phyloP scores from a whole-genome alignment of 2,888 invertebrate species.

The Entomobrya multifasciata region DNA sequence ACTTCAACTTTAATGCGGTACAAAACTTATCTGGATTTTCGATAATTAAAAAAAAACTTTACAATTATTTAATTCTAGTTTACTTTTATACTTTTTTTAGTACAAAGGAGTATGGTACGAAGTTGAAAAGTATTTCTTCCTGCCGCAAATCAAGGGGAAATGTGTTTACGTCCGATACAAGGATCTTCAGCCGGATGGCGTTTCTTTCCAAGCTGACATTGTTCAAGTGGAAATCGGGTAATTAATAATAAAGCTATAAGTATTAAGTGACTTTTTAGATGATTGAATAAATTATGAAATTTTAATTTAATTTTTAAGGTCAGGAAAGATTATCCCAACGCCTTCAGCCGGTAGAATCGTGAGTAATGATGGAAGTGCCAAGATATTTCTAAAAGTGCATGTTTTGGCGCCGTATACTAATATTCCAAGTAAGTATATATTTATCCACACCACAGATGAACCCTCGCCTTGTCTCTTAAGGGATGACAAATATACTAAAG shows the following conservation, averaged over 20 bases:
- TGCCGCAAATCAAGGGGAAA: slow-evolving; percentile 43
- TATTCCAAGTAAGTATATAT: too few relatives aligned
- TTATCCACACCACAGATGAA: too few relatives aligned
- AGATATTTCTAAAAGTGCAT: slow-evolving; percentile 12
- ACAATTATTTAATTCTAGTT: too few relatives aligned
- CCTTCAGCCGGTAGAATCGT: slow-evolving; percentile 17
- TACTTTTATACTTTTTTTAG: slow-evolving; percentile 22
- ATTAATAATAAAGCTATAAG: too few relatives aligned
- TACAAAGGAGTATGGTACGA: slow-evolving; percentile 57
- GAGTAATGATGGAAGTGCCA: slow-evolving; percentile 32
- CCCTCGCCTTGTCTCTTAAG: too few relatives aligned
- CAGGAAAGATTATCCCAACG: slow-evolving; percentile 18
- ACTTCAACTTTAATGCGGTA: slow-evolving; percentile 13
- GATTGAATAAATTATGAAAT: too few relatives aligned
- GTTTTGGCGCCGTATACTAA: neutral
- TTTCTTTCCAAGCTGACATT: slow-evolving; percentile 41
- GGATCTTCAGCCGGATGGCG: neutral
- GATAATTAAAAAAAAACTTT: too few relatives aligned
- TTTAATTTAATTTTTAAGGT: neutral
- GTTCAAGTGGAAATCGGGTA: slow-evolving; percentile 37
- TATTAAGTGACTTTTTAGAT: too few relatives aligned
- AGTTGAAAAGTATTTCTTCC: slow-evolving; percentile 50
- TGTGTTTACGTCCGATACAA: slow-evolving; percentile 50
- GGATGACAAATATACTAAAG: too few relatives aligned
- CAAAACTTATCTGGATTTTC: too few relatives aligned